Base-by-base conservation (phyloP, 2,888 invertebrate species). In the Xestia rhomboidea region DNA sequence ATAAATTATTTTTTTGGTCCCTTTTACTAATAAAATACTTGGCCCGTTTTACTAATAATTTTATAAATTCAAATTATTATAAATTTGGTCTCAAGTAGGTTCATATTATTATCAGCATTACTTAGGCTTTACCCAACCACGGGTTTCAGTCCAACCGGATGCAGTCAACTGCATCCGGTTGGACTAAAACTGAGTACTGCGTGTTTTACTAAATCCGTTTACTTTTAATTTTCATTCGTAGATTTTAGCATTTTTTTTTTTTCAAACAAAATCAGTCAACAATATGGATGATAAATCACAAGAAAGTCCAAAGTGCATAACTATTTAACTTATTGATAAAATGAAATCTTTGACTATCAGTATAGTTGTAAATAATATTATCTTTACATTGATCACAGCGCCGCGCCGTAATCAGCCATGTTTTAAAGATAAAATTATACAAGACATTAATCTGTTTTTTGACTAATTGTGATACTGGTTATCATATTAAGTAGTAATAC, bases 401-500 rank as follows among this genome's bases (percentile, higher is more conserved):
- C 85, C 68, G 72, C 64, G n/a, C 41, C 38, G 21, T 77, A 67
- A 83, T 85, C 82, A 51, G 3, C 18, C 27, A 81, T 54, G 51
- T 83, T 82, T 71, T 15, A 68, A 51, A 71, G 85, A 85, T 85
- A 85, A 85, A 72, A 49, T 67, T 63, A 46, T 62, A 80, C 68
- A 68, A 62, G 67, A 41, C 81, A 80, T 51, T 82, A 76, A 85
- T 82, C 76, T 82, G 60, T 85, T 76, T 85, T 82, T 85, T 81
- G 13, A 41, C 18, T 60, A 54, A 68, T 72, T 38, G n/a, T 70
- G 69, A 70, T 69, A 67, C 24, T 34, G 24, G 46, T 2, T 34
- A 34, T 5, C 34, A 34, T 57, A 51, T 60, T 72, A 44, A 18
- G 46, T 71, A 70, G 71, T 49, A 30, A 6, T 49, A 41, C n/a